Conservation (phyloP, 1,140 invertebrate species). For the Pseudomyrmex sp. region DNA sequence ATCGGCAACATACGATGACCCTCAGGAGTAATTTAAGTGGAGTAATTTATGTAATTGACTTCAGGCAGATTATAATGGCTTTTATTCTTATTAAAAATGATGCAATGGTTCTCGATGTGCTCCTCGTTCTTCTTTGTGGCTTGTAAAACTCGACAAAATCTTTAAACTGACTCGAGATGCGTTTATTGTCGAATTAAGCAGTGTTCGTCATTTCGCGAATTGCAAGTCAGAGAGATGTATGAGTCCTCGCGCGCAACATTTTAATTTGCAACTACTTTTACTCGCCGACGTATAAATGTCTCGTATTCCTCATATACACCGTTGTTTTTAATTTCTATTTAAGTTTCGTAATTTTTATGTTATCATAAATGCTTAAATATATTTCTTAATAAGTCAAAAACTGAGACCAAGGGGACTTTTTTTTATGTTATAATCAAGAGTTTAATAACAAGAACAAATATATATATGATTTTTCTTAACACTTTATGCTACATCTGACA, state of each 20-base stretch:
- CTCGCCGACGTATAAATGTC: not conserved
- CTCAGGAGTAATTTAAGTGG: not conserved
- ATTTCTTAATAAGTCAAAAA: conserved; percentile 21
- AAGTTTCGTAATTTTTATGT: not conserved
- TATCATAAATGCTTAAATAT: not conserved
- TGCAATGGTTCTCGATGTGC: not conserved
- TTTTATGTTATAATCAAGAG: not conserved
- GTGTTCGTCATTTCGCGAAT: conserved; percentile 16
- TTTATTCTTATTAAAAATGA: not conserved
- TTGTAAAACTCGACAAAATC: not conserved
- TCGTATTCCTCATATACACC: too few species aligned
- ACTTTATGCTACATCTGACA: too few species aligned
- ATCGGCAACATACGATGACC: not conserved
- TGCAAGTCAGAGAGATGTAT: not conserved
- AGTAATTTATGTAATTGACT: conserved; percentile 39
- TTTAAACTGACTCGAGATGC: not conserved
- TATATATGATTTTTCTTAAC: too few species aligned
- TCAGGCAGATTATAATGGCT: not conserved
- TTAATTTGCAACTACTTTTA: conserved; percentile 20
- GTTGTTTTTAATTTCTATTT: not conserved
- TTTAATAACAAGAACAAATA: too few species aligned
- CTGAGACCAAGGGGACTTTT: not conserved
- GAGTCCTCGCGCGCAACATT: conserved; percentile 16
- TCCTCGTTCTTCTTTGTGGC: not conserved
- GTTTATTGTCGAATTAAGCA: conserved; percentile 65